These are phyloP conservation scores for Alethe diademata DNA, from an alignment of 2,113 vertebrate species.

Conservation along the genomic window DNA sequence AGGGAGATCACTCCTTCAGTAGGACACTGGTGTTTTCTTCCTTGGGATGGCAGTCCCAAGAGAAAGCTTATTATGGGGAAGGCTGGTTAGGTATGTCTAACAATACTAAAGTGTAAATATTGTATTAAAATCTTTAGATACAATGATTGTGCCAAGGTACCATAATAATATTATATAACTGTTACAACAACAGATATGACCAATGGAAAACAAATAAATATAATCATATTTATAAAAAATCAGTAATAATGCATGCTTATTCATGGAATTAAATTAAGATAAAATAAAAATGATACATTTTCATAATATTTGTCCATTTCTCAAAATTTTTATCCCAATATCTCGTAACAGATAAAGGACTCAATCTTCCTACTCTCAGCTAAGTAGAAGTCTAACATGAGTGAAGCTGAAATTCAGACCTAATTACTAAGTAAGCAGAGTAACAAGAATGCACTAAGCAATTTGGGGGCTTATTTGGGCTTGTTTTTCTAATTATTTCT, in stretches of 20 bases:
- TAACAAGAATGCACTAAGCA: neutral
- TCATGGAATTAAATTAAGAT: neutral
- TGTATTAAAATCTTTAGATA: neutral
- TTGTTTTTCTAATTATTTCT: neutral
- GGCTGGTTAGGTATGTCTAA: neutral
- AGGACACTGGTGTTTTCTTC: neutral
- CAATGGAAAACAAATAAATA: slow-evolving; percentile 4
- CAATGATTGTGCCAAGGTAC: neutral
- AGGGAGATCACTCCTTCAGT: neutral
- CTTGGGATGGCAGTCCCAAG: neutral
- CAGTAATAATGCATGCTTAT: slow-evolving; percentile 5
- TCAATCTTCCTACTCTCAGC: neutral
- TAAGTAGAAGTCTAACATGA: neutral
- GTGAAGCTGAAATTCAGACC: neutral
- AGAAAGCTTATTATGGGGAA: neutral
- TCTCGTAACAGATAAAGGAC: neutral
- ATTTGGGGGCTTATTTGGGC: neutral
- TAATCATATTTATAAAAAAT: neutral
- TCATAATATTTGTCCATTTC: neutral
- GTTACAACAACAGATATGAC: neutral
- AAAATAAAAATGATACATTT: slow-evolving; percentile 26
- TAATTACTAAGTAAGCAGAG: neutral
- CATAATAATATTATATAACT: neutral
- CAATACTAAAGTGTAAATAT: neutral
- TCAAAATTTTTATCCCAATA: neutral